Base-by-base conservation (phyloP, 2,113 vertebrate genomes). In the Pyrgilauda ruficollis region DNA sequence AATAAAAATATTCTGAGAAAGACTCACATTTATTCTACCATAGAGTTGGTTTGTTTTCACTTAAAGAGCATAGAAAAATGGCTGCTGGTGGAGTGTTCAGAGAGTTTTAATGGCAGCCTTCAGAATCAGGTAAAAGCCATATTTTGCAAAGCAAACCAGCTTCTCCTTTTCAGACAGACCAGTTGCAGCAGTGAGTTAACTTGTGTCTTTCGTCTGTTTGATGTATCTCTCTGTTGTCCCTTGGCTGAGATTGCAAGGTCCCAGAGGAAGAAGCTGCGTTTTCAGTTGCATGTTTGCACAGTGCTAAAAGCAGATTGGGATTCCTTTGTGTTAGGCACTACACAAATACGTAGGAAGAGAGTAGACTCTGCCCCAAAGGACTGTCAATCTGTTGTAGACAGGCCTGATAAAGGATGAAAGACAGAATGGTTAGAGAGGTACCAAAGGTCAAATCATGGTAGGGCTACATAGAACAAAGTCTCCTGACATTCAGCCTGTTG, bases 351-450 rank as follows among this genome's bases (percentile, higher is more conserved):
- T 87, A 78, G 89, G 61, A 85, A 88, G 90, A 91, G 86, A 82
- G 89, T 47, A 83, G 79, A 17, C 28, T 83, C 46, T 70, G 84
- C 77, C 91, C 87, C 86, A 87, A 68, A 96, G 83, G 84, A 72
- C 89, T 89, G 86, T 80, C 95, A 94, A 43, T 93, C 96, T 89
- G 9, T 39, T 87, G 52, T 28, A 78, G 93, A 87, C 77, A 91
- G 66, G 52, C 33, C n/a, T 92, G 96, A 97, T 95, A 96, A 95
- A 94, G 56, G 87, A 96, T 97, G 89, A 94, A 97, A 95, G 92
- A 77, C n/a, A 52, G 87, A 90, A 93, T 59, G 53, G 80, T 67
- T 84, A 41, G 69, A 90, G 55, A 87, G 58, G 74, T 91, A 78
- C 49, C 81, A 91, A 79, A 97, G 96, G 96, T 97, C 95, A 95